These are phyloP conservation scores for Xiphydria camelus DNA, from an alignment of 2,888 invertebrate genomes.

Conservation along the genomic window DNA sequence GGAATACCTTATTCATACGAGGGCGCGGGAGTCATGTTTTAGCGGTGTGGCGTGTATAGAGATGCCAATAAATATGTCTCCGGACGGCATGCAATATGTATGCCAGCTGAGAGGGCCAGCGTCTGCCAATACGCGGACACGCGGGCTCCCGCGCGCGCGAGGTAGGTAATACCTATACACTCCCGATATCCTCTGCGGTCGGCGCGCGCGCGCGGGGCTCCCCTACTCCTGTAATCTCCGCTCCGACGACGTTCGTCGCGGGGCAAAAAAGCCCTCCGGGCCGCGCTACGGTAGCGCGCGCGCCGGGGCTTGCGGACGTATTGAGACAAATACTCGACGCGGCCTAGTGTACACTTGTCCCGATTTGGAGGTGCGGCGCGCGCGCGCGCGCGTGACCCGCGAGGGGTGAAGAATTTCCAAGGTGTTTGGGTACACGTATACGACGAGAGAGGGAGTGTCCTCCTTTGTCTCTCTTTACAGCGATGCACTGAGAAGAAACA, in stretches of 20 bases:
- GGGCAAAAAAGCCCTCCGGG: background rate
- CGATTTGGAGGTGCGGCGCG: too few species aligned
- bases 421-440: too few species aligned
- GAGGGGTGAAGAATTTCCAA: too few species aligned
- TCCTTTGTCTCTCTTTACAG: too few species aligned
- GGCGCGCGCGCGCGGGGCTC: slow-evolving; percentile 20
- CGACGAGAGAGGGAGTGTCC: too few species aligned
- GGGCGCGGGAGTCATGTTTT: slow-evolving; percentile 32
- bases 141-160: background rate
- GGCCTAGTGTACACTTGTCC: too few species aligned
- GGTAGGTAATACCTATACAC: too few species aligned
- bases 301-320: slow-evolving; percentile 28
- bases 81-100: slow-evolving; percentile 50
- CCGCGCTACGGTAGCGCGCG: slow-evolving; percentile 22
- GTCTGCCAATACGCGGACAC: slow-evolving; percentile 39
- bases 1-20: slow-evolving; percentile 46
- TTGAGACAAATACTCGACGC: slow-evolving; percentile 40
- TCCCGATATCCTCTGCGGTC: too few species aligned
- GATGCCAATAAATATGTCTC: slow-evolving; percentile 53
- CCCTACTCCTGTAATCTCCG: too few species aligned
- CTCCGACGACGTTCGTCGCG: background rate
- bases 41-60: slow-evolving; percentile 41
- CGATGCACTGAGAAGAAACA: too few species aligned
- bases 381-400: too few species aligned
- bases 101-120: too few species aligned